Base-by-base conservation (phyloP, 2,113 vertebrate species). In the Hiodon tergisus region DNA sequence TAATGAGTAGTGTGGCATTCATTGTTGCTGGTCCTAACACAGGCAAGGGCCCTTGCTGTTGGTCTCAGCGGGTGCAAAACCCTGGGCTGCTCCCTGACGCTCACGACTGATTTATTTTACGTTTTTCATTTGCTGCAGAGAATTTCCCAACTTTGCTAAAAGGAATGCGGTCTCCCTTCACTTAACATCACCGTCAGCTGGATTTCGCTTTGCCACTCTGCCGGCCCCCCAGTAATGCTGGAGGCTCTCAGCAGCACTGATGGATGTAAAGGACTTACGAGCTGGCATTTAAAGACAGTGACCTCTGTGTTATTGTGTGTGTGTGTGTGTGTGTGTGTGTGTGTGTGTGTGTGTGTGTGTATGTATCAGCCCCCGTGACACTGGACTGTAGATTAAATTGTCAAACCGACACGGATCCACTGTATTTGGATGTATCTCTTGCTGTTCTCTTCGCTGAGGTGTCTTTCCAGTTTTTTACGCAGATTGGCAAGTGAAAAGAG, bases 271-370 rank as follows among this genome's bases (percentile, higher is more conserved):
- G 54, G 54, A 5, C 54, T 57, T 5, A 10, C 54, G 10, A 31
- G 10, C 5, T 57, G 54, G 54, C 76, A 82, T 81, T 81, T 72
- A 78, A 78, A 84, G 75, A 78, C 17, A 71, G 76, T 16, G 1
- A 31, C 5, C 55, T 54, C 77, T 85, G 74, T 83, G 83, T 83
- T n/a, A n/a, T n/a, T 31, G 31, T 31, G 31, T 31, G 31, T 31
- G 31, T 31, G 31, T 31, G 31, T 31, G 31, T 31, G 31, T 31
- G 14, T 67, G 63, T 73, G 63, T 54, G 67, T 60, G 74, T 17
- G 66, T 17, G 60, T 72, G 47, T 73, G 57, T 47, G 65, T 74
- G 13, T 57, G 72, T 61, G 59, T 57, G 76, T 78, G 69, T 66
- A 60, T 46, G 58, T 71, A 16, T 47, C 57, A 57, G 73, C 53